A percentile compares a stretch with the other conserved stretches of the same genome.
phyloP scores from a whole-genome alignment of 2,888 invertebrate species.

The Proisotoma minuta region DNA sequence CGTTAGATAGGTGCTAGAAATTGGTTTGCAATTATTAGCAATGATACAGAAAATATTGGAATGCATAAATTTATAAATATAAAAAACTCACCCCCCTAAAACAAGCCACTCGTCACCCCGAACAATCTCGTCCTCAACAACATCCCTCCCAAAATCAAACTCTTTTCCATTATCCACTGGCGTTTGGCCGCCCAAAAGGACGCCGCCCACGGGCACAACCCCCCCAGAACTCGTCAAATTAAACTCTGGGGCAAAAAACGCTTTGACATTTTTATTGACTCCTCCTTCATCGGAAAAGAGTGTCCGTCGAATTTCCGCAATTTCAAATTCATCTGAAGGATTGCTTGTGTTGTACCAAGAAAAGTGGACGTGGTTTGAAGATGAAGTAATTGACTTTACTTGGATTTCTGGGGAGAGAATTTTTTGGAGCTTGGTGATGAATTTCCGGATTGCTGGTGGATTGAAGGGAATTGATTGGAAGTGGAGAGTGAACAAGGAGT shows the following conservation, averaged over 20 bases:
- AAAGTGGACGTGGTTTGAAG: conserved; percentile 29
- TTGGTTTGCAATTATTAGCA: conserved; percentile 50
- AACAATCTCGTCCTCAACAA: conserved; percentile 47
- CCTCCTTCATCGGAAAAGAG: conserved; percentile 64
- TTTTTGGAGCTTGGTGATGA: conserved; percentile 72
- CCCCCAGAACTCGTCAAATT: conserved; percentile 61
- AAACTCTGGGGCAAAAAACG: conserved; percentile 67
- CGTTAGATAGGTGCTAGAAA: conserved; percentile 54
- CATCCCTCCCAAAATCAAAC: conserved; percentile 33
- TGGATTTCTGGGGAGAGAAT: conserved; percentile 65
- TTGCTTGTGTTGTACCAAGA: conserved; percentile 67
- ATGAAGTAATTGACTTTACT: conserved; percentile 9
- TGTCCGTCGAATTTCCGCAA: conserved; percentile 66
- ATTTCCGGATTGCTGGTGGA: conserved; percentile 68
- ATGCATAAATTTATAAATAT: too few relatives aligned
- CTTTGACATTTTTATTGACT: conserved; percentile 47
- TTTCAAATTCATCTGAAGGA: conserved; percentile 53
- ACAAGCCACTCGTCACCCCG: conserved; percentile 41
- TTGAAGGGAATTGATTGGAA: conserved; percentile 68
- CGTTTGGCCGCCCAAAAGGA: conserved; percentile 32
- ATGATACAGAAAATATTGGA: conserved; percentile 51
- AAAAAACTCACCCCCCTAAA: conserved; percentile 56
- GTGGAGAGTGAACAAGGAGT: conserved; percentile 75
- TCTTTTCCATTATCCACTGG: conserved; percentile 21
- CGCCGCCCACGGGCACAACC: conserved; percentile 54